Evolutionary conservation across 2,888 invertebrate species (phyloP).

Genomic region (Muscina levida): DNA sequence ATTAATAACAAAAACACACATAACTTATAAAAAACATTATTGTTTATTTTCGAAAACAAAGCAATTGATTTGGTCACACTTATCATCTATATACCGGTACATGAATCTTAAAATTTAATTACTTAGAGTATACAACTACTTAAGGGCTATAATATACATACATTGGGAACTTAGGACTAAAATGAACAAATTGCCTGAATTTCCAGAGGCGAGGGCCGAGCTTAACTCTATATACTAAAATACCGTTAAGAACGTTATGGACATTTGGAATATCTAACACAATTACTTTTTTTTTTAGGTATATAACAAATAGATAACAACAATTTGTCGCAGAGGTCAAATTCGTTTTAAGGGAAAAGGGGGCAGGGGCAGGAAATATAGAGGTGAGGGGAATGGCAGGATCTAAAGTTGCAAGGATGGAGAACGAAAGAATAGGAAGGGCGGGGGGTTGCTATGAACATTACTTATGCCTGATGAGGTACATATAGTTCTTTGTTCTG

Average conservation of each 20-base stretch:
- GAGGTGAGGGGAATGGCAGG: background rate
- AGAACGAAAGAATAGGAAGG: background rate
- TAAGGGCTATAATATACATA: constrained; percentile 8
- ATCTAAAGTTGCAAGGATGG: background rate
- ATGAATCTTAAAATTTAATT: constrained; percentile 22
- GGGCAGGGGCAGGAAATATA: too few species aligned
- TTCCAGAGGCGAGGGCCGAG: background rate
- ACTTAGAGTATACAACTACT: constrained; percentile 1
- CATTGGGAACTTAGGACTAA: constrained; percentile 21
- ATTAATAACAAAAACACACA: too few species aligned
- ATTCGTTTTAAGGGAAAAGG: background rate
- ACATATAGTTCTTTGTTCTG: constrained; percentile 50
- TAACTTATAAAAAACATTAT: too few species aligned
- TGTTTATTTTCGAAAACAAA: constrained; percentile 44
- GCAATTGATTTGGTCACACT: constrained; percentile 5
- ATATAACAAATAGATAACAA: too few species aligned
- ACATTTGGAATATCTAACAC: constrained; percentile 17
- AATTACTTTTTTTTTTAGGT: too few species aligned
- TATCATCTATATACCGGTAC: constrained; percentile 39
- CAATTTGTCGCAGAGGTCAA: too few species aligned
- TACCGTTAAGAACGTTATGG: constrained; percentile 7
- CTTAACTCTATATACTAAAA: constrained; percentile 28
- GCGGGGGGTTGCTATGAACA: constrained; percentile 20
- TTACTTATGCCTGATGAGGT: constrained; percentile 42
- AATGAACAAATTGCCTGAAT: constrained; percentile 2